phyloP scores from a whole-genome alignment of 2,113 vertebrate genomes.

The Cygnus buccinator region DNA sequence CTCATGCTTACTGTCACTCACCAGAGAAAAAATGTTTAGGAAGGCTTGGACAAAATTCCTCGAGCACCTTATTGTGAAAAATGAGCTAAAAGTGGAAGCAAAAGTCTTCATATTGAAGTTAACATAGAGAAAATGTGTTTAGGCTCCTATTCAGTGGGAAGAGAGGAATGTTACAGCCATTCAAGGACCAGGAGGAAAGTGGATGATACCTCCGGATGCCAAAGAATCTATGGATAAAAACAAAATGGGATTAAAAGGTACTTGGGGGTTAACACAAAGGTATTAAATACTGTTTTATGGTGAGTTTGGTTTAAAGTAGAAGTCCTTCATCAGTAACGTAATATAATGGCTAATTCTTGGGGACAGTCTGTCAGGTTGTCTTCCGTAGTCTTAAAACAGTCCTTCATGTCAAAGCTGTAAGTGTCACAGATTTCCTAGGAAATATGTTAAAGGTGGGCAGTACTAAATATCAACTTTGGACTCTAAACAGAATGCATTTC shows the following conservation, averaged over 20 bases:
- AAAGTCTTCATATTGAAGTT: background rate
- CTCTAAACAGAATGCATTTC: background rate
- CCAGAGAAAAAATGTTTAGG: background rate
- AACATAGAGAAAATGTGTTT: slow-evolving; percentile 19
- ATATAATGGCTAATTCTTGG: background rate
- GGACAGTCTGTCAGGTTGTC: background rate
- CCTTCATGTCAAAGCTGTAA: background rate
- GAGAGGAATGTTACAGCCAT: slow-evolving; percentile 92
- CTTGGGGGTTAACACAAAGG: background rate
- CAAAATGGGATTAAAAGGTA: slow-evolving; percentile 97
- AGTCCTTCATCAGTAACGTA: background rate
- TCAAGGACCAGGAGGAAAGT: slow-evolving; percentile 89
- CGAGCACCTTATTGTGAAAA: background rate
- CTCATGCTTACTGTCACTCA: background rate
- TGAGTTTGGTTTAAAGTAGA: background rate
- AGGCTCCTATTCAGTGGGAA: slow-evolving; percentile 94
- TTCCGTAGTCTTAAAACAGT: background rate
- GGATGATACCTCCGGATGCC: slow-evolving; percentile 95
- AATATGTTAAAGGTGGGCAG: background rate
- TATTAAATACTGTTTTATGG: background rate
- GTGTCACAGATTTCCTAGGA: background rate
- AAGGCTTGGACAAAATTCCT: background rate
- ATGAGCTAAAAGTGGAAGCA: background rate
- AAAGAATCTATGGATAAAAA: slow-evolving; percentile 97
- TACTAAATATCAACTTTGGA: background rate